Evolutionary conservation across 1,140 invertebrate species (phyloP), one percentile per base, ranked within the genome.

Genomic region (Mylabris phalerata): DNA sequence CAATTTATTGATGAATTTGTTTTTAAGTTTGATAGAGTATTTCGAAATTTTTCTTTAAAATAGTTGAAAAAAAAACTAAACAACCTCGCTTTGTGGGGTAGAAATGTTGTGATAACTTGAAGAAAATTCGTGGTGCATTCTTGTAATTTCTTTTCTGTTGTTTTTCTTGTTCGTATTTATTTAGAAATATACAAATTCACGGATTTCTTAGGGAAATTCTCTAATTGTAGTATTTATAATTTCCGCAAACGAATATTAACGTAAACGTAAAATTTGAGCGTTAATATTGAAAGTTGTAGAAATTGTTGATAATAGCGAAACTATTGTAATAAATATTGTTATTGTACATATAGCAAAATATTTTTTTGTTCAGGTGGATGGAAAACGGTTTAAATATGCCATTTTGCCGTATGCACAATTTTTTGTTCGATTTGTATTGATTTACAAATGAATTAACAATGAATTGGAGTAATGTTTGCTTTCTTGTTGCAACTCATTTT

Each of bases 331-430:
- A 46, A 50, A 46, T 38, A 32, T 45, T 60, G 50, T 63, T 48
- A 59, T 60, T 66, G 61, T 63, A 60, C 61, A 63, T 61, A 63
- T 55, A 50, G 52, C 64, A 66, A 61, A 60, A 59, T 55, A 52
- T 48, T 46, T 4, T 32, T 32, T 32, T 32, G 32, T 5, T 32
- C 7, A 5, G 7, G 4, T 45, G 24, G 25, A 47, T 19, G 19
- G 19, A 24, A 43, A 48, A 32, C 57, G 47, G 49, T 9, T 26
- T 39, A 43, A 19, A 39, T 59, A 50, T 25, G 43, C 32, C 46
- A 50, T 61, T 63, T 64, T 59, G 62, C 59, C 59, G 50, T 64
- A 61, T 64, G 62, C 52, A 64, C 59, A 61, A 63, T n/a, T 42
- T n/a, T 19, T n/a, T 3, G 10, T 42, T 42, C 11, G 3, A 4